These are phyloP conservation scores for Liopterus haemorrhoidalis DNA, from an alignment of 2,888 invertebrate species.

Conservation along the genomic window DNA sequence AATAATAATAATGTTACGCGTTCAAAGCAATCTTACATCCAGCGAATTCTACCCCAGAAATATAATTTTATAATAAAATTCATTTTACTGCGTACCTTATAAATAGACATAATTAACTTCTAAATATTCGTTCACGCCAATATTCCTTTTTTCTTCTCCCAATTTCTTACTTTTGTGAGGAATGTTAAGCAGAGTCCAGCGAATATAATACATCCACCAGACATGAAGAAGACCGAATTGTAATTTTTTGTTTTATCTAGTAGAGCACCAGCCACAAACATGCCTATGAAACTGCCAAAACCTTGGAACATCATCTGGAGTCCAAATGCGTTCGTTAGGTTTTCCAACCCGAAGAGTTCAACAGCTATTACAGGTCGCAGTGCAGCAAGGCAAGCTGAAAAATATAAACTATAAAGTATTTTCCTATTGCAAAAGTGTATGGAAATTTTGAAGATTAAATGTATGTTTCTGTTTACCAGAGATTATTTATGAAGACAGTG, in stretches of 20 bases:
- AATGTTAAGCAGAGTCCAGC: constrained; percentile 38
- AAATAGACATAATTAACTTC: too few relatives aligned
- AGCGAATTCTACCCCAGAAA: too few relatives aligned
- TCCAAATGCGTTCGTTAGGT: constrained; percentile 89
- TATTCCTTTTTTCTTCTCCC: constrained; percentile 33
- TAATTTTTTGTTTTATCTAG: constrained; percentile 32
- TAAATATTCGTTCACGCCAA: too few relatives aligned
- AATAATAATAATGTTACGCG: too few relatives aligned
- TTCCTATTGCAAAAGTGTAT: too few relatives aligned
- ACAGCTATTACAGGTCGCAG: constrained; percentile 76
- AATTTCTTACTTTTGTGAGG: constrained; percentile 30
- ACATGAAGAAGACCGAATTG: constrained; percentile 35
- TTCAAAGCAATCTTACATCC: too few relatives aligned
- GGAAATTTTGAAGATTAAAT: not conserved
- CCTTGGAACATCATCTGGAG: constrained; percentile 88
- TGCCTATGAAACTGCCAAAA: constrained; percentile 74
- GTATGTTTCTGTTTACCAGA: not conserved
- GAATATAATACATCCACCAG: constrained; percentile 35
- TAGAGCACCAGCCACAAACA: constrained; percentile 43
- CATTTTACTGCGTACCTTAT: too few relatives aligned
- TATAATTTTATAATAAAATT: too few relatives aligned
- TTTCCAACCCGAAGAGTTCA: constrained; percentile 84
- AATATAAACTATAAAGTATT: constrained; percentile 7
- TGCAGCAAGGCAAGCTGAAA: constrained; percentile 67
- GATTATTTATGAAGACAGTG: not conserved